Conservation (phyloP, 2,113 vertebrate genomes). For the Elaphurus davidianus region DNA sequence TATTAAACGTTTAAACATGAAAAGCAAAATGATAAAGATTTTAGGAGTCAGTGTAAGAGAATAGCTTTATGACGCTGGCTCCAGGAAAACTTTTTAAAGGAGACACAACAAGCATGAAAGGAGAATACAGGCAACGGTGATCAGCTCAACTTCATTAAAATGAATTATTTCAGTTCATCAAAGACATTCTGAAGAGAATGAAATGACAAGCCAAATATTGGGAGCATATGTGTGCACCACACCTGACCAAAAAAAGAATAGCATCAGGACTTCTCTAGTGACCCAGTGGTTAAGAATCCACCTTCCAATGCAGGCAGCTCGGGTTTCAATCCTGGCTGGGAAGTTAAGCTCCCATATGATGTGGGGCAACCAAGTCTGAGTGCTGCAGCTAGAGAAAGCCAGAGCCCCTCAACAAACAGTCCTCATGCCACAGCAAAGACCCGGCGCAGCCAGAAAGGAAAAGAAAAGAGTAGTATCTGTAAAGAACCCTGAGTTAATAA, state of each 20-base stretch:
- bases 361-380: not conserved
- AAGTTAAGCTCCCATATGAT: not conserved
- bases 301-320: not conserved
- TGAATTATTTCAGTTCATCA: not conserved
- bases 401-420: not conserved
- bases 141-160: not conserved
- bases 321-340: not conserved
- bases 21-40: not conserved
- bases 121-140: not conserved
- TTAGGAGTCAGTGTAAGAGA: not conserved
- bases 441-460: not conserved
- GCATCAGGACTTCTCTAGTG: not conserved
- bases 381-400: not conserved
- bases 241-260: not conserved
- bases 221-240: not conserved
- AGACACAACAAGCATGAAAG: not conserved
- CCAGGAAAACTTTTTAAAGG: not conserved
- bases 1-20: not conserved
- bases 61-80: not conserved
- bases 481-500: not conserved
- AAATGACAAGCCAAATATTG: not conserved
- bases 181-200: not conserved
- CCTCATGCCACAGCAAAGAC: not conserved
- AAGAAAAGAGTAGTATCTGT: not conserved
- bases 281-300: not conserved